A percentile compares a stretch with the other conserved stretches of the same genome.
Evolutionary conservation across 2,888 invertebrate genomes (phyloP).

Genomic region (Liopterus haemorrhoidalis): DNA sequence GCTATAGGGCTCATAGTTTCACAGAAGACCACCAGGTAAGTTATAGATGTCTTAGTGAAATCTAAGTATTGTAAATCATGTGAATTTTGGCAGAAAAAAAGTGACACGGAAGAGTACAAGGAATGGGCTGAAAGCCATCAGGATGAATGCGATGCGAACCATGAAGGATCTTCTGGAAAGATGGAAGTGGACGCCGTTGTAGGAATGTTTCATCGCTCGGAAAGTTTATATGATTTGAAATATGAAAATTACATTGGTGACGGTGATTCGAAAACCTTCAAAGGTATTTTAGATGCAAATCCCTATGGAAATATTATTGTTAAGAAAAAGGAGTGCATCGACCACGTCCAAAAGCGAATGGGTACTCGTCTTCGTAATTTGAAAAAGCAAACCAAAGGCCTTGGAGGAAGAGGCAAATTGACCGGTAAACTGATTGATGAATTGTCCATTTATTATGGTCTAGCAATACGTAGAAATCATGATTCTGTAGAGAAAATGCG

Average conservation of each 20-base stretch:
- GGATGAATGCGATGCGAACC: constrained; percentile 26
- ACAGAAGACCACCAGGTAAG: constrained; percentile 22
- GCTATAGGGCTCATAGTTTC: too few species aligned
- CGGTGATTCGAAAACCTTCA: constrained; percentile 28
- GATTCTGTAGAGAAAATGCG: constrained; percentile 13
- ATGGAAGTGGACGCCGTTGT: constrained; percentile 31
- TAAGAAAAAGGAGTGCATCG: constrained; percentile 22
- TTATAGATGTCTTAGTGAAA: constrained; percentile 8
- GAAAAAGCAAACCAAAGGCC: constrained; percentile 19
- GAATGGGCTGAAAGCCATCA: constrained; percentile 20
- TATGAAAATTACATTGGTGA: constrained; percentile 27
- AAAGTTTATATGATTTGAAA: constrained; percentile 22
- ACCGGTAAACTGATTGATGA: constrained; percentile 15
- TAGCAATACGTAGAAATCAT: not conserved
- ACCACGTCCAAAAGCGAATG: constrained; percentile 25
- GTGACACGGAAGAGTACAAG: constrained; percentile 14
- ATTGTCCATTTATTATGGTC: constrained; percentile 10
- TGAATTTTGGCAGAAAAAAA: constrained; percentile 6
- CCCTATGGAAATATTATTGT: constrained; percentile 17
- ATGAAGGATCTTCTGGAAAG: constrained; percentile 30
- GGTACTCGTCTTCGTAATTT: constrained; percentile 26
- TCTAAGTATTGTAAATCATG: constrained; percentile 8
- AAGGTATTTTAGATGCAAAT: constrained; percentile 18
- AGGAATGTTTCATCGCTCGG: constrained; percentile 28
- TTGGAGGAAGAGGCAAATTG: constrained; percentile 16